These are phyloP conservation scores for Pandemis cinnamomeana DNA, from an alignment of 2,888 invertebrate genomes.

Conservation along the genomic window DNA sequence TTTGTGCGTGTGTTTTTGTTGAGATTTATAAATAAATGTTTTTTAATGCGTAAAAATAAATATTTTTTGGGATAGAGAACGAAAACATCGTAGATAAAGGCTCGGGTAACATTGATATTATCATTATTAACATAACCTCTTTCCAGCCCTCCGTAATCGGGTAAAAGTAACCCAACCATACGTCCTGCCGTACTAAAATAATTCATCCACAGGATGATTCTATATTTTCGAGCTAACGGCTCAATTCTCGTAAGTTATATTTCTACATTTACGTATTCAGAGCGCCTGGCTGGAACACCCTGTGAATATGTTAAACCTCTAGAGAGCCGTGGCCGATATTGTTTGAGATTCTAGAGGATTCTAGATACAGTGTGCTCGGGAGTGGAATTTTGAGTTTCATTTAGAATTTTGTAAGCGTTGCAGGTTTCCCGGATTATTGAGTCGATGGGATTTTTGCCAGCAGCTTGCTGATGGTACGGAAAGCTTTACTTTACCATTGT, in stretches of 20 bases:
- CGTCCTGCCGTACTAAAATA: slow-evolving; percentile 8
- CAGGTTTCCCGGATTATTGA: neutral
- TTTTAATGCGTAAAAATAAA: too few species aligned
- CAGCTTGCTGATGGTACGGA: too few species aligned
- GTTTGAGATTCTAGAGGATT: slow-evolving; percentile 37
- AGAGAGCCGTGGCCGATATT: slow-evolving; percentile 37
- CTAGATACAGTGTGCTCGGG: slow-evolving; percentile 34
- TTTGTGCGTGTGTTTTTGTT: too few species aligned
- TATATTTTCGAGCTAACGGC: slow-evolving; percentile 33
- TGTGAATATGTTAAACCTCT: slow-evolving; percentile 42
- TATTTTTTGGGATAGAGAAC: too few species aligned
- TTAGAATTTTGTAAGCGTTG: slow-evolving; percentile 1
- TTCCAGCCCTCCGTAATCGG: neutral
- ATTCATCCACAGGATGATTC: slow-evolving; percentile 26
- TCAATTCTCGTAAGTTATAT: slow-evolving; percentile 37
- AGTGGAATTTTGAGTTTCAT: slow-evolving; percentile 23
- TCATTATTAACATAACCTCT: too few species aligned
- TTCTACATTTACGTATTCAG: slow-evolving; percentile 39
- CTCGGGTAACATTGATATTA: too few species aligned
- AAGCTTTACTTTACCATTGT: too few species aligned
- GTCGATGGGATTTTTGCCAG: too few species aligned
- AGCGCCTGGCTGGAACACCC: slow-evolving; percentile 35
- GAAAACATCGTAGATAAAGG: too few species aligned
- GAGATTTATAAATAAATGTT: too few species aligned
- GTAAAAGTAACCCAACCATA: slow-evolving; percentile 12